Base-by-base conservation (phyloP, 2,888 invertebrate genomes). In the Nomada lathburiana region DNA sequence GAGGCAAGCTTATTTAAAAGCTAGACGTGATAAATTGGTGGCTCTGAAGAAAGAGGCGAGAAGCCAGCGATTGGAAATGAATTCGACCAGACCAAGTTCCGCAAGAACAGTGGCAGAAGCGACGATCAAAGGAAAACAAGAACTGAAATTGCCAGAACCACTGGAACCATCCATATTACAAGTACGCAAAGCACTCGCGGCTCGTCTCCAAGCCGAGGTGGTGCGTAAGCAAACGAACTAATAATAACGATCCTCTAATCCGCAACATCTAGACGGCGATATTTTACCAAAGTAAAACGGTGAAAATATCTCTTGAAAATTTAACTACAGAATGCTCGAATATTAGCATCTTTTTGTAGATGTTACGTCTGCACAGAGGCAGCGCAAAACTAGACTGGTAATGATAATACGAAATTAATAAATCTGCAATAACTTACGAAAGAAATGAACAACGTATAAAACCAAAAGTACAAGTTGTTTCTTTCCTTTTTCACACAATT, bases 21-120 rank as follows among this genome's bases (percentile, higher is more conserved):
- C 97, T 80, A 98, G 99, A 92, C 95, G 99, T 36, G 99, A 99
- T 94, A 98, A 98, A 92, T 95, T 99, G 71, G 95, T 99, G 60
- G 97, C 97, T 26, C 94, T 98, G 91, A 99, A 99, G 94, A 97
- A 97, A 91, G 97, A 97, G 92, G 98, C 97, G 29, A 95, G 99
- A 26, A 97, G 97, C 91, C 97, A 97, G 88, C 96, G 97, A 92
- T 94, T 98, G 10, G 96, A 95, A 52, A 95, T 95, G 18, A 96
- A 96, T 71, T 94, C 94, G 0, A 71, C 78, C 88, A 93, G 94
- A 11, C 93, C 94, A 5, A 92, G 92, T 78, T 93, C 92, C 3
- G 91, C 93, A 26, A 90, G 91, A 79, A 88, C 89, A 20, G 89
- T 92, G 36, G 93, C 93, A 0, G 92, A 93, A 57, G 93, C 93